These are phyloP conservation scores for Pseudoips prasinana DNA, from an alignment of 2,888 invertebrate species.

Conservation along the genomic window DNA sequence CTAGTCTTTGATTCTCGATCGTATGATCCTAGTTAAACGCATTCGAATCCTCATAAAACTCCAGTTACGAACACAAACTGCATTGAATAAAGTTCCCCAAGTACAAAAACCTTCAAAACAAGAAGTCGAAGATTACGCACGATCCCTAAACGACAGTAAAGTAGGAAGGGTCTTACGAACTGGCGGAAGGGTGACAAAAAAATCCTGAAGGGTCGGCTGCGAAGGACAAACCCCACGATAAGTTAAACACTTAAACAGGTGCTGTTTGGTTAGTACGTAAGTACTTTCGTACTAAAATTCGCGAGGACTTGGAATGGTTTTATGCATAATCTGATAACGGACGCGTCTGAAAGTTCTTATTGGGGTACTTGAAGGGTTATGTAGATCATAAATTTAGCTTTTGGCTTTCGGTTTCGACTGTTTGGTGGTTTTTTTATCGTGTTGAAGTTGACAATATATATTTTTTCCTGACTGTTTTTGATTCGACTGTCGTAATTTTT, in stretches of 20 bases:
- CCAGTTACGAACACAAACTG: too few species aligned
- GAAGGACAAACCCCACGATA: slow-evolving; percentile 10
- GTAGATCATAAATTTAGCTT: slow-evolving; percentile 3
- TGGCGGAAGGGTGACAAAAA: slow-evolving; percentile 17
- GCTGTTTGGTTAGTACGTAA: slow-evolving; percentile 25
- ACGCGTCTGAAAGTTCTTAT: slow-evolving; percentile 13
- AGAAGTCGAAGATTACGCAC: slow-evolving; percentile 23
- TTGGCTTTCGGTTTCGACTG: neutral
- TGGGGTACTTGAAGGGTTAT: slow-evolving; percentile 4
- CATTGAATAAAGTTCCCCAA: too few species aligned
- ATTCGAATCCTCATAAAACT: too few species aligned
- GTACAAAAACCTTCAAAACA: too few species aligned
- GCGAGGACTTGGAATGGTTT: slow-evolving; percentile 19
- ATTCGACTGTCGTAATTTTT: too few species aligned
- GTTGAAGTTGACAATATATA: too few species aligned
- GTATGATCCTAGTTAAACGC: too few species aligned
- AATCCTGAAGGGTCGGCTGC: slow-evolving; percentile 21
- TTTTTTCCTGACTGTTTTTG: too few species aligned
- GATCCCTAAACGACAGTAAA: slow-evolving; percentile 16
- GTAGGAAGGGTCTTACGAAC: slow-evolving; percentile 8
- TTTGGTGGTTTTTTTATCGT: too few species aligned
- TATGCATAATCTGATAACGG: slow-evolving; percentile 29
- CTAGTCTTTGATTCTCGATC: too few species aligned
- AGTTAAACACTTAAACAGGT: slow-evolving; percentile 30
- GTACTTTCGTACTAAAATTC: too few species aligned